Percentiles rank a stretch among this genome's conserved stretches.
Evolutionary conservation across 2,888 invertebrate genomes (phyloP).

Genomic region (Tetanocera ferruginea): DNA sequence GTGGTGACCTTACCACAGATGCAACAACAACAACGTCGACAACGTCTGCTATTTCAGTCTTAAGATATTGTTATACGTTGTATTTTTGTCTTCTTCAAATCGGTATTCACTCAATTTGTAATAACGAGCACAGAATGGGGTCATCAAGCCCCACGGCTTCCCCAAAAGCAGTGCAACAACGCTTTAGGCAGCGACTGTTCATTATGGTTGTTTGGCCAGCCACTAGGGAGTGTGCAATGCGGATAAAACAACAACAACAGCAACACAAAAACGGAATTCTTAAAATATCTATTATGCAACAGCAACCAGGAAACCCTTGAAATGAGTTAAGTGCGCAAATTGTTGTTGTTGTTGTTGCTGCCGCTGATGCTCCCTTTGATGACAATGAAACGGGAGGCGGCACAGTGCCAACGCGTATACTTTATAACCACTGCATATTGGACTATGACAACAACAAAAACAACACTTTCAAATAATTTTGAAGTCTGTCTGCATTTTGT

Average conservation of each 20-base stretch:
- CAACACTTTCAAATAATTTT: neutral
- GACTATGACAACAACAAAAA: neutral
- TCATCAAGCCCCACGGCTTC: neutral
- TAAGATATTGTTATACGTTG: neutral
- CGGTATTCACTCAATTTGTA: neutral
- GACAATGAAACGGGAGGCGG: neutral
- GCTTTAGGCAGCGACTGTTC: neutral
- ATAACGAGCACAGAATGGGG: no score
- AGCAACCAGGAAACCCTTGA: slow-evolving; percentile 10
- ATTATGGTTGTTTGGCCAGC: neutral
- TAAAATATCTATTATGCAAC: neutral
- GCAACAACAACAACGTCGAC: neutral
- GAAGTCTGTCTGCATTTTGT: neutral
- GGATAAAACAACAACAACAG: slow-evolving; percentile 3
- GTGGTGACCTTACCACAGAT: slow-evolving; percentile 2
- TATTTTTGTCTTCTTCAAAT: neutral
- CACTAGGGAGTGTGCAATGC: neutral
- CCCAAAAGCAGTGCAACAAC: neutral
- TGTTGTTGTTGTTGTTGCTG: slow-evolving; percentile 1
- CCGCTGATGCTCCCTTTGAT: neutral
- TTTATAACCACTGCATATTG: neutral
- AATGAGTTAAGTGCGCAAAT: neutral
- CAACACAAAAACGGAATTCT: neutral
- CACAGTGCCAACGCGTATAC: neutral
- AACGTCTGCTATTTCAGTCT: neutral